Conservation (phyloP, 23 tunicate genomes). For the Oikopleura albicans region DNA sequence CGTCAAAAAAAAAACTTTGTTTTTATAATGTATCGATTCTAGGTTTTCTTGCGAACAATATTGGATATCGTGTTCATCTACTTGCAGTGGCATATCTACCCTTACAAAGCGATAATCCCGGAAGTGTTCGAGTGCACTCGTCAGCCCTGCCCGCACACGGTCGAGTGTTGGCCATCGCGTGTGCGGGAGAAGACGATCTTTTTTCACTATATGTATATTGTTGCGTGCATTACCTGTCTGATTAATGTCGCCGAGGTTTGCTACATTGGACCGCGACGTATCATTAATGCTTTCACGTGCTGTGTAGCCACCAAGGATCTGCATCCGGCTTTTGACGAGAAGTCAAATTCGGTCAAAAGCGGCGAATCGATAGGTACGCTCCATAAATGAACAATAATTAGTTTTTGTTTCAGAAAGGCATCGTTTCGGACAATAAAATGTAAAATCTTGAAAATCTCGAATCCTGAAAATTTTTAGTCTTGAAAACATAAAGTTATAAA, state of each 20-base stretch:
- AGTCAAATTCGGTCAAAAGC: no score
- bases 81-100: background rate
- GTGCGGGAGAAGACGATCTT: background rate
- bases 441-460: no score
- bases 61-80: background rate
- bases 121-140: conserved; percentile 37
- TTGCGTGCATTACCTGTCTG: background rate
- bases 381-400: no score
- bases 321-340: background rate
- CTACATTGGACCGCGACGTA: background rate
- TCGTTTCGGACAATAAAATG: no score
- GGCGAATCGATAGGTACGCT: no score
- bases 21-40: no score
- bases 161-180: conserved; percentile 60
- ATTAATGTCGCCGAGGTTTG: background rate
- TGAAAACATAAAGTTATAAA: no score
- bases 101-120: conserved; percentile 38
- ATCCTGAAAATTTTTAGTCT: no score
- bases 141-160: conserved; percentile 83
- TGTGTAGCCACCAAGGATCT: background rate
- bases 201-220: conserved; percentile 6
- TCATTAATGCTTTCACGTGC: background rate
- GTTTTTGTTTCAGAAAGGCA: no score
- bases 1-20: no score
- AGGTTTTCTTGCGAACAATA: background rate